Base-by-base conservation (phyloP, 2,113 vertebrate genomes). In the Dunckerocampus dactyliophorus region DNA sequence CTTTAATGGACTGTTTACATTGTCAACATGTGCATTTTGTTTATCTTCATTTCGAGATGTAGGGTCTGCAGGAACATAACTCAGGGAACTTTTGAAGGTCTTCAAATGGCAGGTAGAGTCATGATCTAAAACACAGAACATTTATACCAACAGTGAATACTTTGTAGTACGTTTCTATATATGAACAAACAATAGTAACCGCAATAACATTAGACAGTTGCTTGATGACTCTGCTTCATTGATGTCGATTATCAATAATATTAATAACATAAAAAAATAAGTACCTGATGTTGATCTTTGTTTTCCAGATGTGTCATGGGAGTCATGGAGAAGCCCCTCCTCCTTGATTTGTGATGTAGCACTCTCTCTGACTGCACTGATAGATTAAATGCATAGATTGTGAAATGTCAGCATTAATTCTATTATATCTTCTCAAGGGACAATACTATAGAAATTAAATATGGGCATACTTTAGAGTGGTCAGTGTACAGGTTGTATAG, bases 351-450 rank as follows among this genome's bases (percentile, higher is more conserved):
- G 65, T 49, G 76, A 49, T 22, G 77, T 61, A 8, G 59, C 70
- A 74, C 67, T 88, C 77, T 85, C 86, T 84, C 83, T 88, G 84
- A 62, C 81, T 84, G 86, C 86, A 51, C 90, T 92, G 69, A 83
- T 80, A 66, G 70, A 82, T 31, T 67, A 68, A 55, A 54, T 34
- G n/a, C 57, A 72, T 48, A 57, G 7, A 39, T 10, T 14, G 14
- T 13, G 3, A 14, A 43, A 43, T 43, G 14, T 43, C 39, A 43
- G 39, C 39, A 43, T 13, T 14, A 1, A 3, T 14, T 43, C 2
- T 2, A 49, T 49, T 34, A 43, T 43, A 1, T 43, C 11, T 12
- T 13, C 12, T 43, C 39, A 39, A 20, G 8, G 19, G 8, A 21
- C 48, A 50, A 21, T 21, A 21, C 21, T 22, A 50, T 50, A 2